Evolutionary conservation across 2,888 invertebrate species (phyloP), one percentile per base, ranked within the genome.

Genomic region (Masnerella sp.): DNA sequence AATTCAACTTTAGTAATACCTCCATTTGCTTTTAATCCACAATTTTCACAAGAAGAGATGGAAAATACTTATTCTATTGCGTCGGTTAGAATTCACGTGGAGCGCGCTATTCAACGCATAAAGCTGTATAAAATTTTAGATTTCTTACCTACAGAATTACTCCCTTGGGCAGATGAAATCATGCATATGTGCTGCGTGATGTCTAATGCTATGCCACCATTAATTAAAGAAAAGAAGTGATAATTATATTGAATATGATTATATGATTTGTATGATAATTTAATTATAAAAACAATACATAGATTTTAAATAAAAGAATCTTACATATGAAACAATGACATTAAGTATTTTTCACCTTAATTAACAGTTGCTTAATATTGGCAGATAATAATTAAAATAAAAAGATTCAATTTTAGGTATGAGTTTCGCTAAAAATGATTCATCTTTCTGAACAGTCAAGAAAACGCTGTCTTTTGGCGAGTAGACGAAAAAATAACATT

Each of bases 1-100:
- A 22, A 38, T 36, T 22, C 22, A 17, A 38, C n/a, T 17, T 58
- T 78, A 34, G 76, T 80, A 2, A 74, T 75, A 22, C 77, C 77
- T 17, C 77, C 77, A 12, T 76, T 78, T 56, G 32, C 40, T 11
- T 45, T 38, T 5, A 34, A 65, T 15, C 20, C n/a, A 8, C 42
- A 59, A n/a, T n/a, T n/a, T n/a, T n/a, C n/a, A n/a, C n/a, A n/a
- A n/a, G n/a, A 30, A 32, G 30, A 11, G 20, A 36, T 2, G 11
- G 28, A 14, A 32, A 30, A 5, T 58, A 42, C n/a, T n/a, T n/a
- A n/a, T n/a, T n/a, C n/a, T 14, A 45, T 58, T 20, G 58, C 58
- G n/a, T 15, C 20, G 32, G 34, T 58, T 1, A 43, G 58, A 58
- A 58, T 43, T 5, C 59, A 59, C 18, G 12, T 59, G 7, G 47